Evolutionary conservation across 64 coral and sea anemone species (phyloP).

Genomic region (Acropora yongei): DNA sequence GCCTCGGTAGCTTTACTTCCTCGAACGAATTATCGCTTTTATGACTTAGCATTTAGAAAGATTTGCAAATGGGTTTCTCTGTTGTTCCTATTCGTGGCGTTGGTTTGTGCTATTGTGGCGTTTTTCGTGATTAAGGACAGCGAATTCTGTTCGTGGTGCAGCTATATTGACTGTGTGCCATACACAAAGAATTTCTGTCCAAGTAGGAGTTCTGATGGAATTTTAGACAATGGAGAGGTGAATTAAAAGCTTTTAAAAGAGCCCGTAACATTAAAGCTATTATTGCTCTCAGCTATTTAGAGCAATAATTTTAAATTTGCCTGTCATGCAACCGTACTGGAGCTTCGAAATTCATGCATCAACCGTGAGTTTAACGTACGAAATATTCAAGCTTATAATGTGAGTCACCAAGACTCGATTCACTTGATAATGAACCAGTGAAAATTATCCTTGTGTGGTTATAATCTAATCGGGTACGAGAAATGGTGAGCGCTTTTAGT

Average conservation of each 20-base stretch:
- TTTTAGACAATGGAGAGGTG: not conserved
- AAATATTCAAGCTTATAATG: not conserved
- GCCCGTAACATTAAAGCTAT: not conserved
- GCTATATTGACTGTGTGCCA: slow-evolving; percentile 71
- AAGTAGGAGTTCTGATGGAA: slow-evolving; percentile 47
- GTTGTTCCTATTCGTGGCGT: not conserved
- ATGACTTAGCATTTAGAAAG: not conserved
- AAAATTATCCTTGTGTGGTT: not conserved
- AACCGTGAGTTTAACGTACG: too few relatives aligned
- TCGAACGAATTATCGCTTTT: not conserved
- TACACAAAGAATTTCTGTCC: slow-evolving; percentile 74
- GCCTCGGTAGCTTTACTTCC: slow-evolving; percentile 42
- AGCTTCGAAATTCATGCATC: too few relatives aligned
- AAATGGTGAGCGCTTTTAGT: too few relatives aligned
- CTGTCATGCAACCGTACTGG: too few relatives aligned
- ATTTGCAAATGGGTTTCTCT: not conserved
- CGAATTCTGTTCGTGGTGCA: slow-evolving; percentile 76
- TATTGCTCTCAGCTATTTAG: too few relatives aligned
- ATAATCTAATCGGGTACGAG: not conserved
- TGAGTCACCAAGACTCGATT: slow-evolving; percentile 2
- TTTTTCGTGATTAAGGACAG: slow-evolving; percentile 44
- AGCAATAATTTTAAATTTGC: too few relatives aligned
- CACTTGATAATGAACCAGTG: slow-evolving; percentile 6
- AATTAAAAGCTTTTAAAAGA: too few relatives aligned
- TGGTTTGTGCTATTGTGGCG: slow-evolving; percentile 6